Evolutionary conservation across 2,113 vertebrate species (phyloP).

Genomic region (Microtus richardsoni): DNA sequence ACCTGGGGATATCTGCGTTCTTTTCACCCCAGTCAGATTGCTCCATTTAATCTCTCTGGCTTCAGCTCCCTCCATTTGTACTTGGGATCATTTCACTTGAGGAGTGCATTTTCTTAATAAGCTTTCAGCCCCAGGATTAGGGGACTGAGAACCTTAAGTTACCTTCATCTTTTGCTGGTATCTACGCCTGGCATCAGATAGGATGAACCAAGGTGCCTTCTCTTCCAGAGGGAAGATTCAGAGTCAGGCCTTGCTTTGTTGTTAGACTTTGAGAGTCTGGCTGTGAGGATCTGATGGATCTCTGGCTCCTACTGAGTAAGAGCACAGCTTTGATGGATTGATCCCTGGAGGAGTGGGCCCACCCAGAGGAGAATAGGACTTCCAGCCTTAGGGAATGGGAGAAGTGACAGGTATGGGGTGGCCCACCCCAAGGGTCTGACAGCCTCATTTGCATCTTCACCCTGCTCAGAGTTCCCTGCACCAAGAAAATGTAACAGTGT

Average conservation of each 20-base stretch:
- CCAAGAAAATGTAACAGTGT: constrained; percentile 95
- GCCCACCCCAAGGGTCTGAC: background rate
- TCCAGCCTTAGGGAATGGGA: background rate
- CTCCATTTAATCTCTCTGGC: background rate
- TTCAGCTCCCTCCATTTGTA: background rate
- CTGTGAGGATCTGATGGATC: background rate
- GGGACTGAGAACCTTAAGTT: background rate
- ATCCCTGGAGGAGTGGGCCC: background rate
- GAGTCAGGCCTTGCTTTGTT: background rate
- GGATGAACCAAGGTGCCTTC: background rate
- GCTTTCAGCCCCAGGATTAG: background rate
- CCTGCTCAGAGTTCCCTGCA: constrained; percentile 89
- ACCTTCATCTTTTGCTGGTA: constrained; percentile 2
- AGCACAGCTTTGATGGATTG: background rate
- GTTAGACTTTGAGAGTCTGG: constrained; percentile 2
- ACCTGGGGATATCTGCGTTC: background rate
- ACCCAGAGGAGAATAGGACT: background rate
- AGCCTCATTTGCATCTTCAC: constrained; percentile 46
- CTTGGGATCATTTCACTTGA: background rate
- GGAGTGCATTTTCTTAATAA: background rate
- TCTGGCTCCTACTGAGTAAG: background rate
- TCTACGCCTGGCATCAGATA: background rate
- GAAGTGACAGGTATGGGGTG: background rate
- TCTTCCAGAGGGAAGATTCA: constrained; percentile 9
- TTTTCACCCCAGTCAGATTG: constrained; percentile 1